Conservation (phyloP, 2,888 invertebrate species). For the Neria commutata region DNA sequence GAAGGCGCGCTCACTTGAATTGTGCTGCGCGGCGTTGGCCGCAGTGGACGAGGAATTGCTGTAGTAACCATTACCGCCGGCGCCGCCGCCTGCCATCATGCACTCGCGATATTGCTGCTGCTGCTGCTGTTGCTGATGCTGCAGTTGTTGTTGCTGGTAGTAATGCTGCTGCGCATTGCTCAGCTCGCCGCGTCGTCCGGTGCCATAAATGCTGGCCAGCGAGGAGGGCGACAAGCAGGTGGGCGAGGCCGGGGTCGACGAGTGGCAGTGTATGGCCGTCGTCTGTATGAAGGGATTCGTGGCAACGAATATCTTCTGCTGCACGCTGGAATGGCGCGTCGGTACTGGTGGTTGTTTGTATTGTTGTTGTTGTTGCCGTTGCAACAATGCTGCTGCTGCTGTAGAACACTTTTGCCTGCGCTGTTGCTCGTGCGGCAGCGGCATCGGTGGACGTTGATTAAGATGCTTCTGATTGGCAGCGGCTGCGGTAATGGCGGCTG, state of each 20-base stretch:
- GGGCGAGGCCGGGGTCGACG: conserved; percentile 48
- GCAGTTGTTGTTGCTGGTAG: conserved; percentile 31
- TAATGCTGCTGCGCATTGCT: conserved; percentile 31
- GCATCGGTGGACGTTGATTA: conserved; percentile 51
- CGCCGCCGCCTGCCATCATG: conserved; percentile 32
- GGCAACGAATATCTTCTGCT: conserved; percentile 62
- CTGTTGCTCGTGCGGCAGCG: conserved; percentile 47
- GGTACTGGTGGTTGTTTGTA: conserved; percentile 57
- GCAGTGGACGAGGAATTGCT: conserved; percentile 25
- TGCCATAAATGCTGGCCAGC: conserved; percentile 46
- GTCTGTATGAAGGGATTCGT: conserved; percentile 62
- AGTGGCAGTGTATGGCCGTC: conserved; percentile 57
- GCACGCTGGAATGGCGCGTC: conserved; percentile 59
- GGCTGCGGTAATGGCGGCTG: conserved; percentile 21
- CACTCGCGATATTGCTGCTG: conserved; percentile 42
- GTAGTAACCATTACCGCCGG: conserved; percentile 44
- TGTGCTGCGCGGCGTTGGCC: conserved; percentile 37
- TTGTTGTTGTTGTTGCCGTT: conserved; percentile 37
- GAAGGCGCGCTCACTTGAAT: conserved; percentile 57
- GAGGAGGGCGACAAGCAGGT: conserved; percentile 52
- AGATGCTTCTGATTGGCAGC: conserved; percentile 37
- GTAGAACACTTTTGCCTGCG: conserved; percentile 32
- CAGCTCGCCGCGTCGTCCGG: conserved; percentile 40
- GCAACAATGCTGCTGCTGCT: conserved; percentile 15
- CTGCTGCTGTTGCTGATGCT: conserved; percentile 32